Conservation (phyloP, 2,888 invertebrate species). For the Pheosia tremula region DNA sequence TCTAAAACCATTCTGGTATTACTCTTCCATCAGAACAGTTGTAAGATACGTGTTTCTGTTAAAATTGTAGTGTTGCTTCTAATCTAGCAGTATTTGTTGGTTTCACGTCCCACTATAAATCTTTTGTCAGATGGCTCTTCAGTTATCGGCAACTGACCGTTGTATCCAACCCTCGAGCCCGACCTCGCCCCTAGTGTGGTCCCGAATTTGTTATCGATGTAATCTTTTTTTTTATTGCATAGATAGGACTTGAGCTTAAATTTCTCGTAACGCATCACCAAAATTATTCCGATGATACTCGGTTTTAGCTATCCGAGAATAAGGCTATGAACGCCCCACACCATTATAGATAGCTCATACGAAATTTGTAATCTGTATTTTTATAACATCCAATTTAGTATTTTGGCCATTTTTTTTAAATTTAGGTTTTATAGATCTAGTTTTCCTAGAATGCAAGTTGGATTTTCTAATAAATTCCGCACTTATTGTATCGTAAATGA, state of each 20-base stretch:
- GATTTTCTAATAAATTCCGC: slow-evolving; percentile 18
- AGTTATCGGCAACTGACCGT: slow-evolving; percentile 53
- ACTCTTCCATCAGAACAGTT: not conserved
- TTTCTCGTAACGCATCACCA: slow-evolving; percentile 30
- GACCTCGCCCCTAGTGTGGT: slow-evolving; percentile 30
- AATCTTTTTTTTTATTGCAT: slow-evolving; percentile 31
- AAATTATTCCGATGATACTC: slow-evolving; percentile 30
- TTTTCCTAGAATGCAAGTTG: not conserved
- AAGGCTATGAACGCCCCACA: too few species aligned
- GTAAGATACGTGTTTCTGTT: slow-evolving; percentile 16
- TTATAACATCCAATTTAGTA: not conserved
- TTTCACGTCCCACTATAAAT: slow-evolving; percentile 44
- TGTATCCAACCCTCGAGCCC: slow-evolving; percentile 26
- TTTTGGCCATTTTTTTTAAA: not conserved
- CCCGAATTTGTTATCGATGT: slow-evolving; percentile 42
- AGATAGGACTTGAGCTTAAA: too few species aligned
- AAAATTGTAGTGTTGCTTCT: slow-evolving; percentile 31
- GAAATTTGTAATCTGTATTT: not conserved
- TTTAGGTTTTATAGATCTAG: not conserved
- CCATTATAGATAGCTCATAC: not conserved
- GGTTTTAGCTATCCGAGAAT: too few species aligned
- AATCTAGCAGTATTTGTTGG: slow-evolving; percentile 34
- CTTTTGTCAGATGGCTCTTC: slow-evolving; percentile 48
- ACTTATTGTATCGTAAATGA: not conserved
- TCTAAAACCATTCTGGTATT: not conserved